Conservation (phyloP, 2,797 vertebrate genomes). For the Distichodus sexfasciatus region DNA sequence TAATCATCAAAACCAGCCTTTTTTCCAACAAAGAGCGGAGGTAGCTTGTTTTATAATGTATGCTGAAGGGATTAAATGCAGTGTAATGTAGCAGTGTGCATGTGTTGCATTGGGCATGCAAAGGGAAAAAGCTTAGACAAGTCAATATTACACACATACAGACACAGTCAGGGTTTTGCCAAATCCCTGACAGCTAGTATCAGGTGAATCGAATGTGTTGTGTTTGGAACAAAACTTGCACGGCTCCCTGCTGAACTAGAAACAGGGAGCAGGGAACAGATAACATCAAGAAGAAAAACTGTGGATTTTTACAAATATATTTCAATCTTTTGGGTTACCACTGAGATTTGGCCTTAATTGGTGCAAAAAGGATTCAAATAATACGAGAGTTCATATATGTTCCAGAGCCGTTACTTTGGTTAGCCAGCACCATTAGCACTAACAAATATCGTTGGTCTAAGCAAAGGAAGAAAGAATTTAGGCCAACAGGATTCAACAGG, state of each 20-base stretch:
- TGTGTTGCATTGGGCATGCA: slow-evolving; percentile 5
- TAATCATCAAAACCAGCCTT: slow-evolving; percentile 64
- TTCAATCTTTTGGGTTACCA: background rate
- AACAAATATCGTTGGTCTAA: too few relatives aligned
- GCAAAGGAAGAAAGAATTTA: too few relatives aligned
- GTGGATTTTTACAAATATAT: background rate
- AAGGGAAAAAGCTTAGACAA: background rate
- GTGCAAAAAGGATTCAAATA: too few relatives aligned
- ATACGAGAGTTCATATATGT: too few relatives aligned
- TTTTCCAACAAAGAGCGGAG: slow-evolving; percentile 58
- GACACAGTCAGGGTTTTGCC: background rate
- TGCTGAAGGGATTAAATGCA: slow-evolving; percentile 52
- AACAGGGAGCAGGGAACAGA: slow-evolving; percentile 1
- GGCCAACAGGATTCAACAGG: too few relatives aligned
- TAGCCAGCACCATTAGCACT: too few relatives aligned
- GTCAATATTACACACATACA: background rate
- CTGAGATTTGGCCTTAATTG: background rate
- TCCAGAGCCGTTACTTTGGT: background rate
- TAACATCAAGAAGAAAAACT: slow-evolving; percentile 22
- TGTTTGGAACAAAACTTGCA: slow-evolving; percentile 27
- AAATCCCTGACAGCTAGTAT: slow-evolving; percentile 6
- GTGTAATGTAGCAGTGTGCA: background rate
- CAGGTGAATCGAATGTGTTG: slow-evolving; percentile 17
- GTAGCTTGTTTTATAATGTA: slow-evolving; percentile 68
- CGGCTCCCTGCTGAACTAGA: slow-evolving; percentile 4